Base-by-base conservation (phyloP, 2,888 invertebrate genomes). In the Anagyrus pseudococci region DNA sequence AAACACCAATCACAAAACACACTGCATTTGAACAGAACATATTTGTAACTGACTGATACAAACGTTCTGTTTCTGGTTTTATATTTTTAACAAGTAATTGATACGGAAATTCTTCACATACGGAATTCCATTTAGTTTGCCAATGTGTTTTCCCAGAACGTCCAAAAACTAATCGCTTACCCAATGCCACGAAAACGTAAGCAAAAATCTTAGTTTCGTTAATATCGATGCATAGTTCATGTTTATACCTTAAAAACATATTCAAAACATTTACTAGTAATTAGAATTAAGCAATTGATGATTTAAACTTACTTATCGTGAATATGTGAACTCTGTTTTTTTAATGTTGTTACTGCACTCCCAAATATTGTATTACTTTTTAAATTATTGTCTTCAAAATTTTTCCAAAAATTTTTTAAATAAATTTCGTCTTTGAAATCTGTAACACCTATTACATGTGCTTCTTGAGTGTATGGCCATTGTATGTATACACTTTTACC, bases 401-500 rank as follows among this genome's bases (percentile, higher is more conserved):
- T 43, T 71, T 72, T 4, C 72, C 70, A n/a, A 54, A 53, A 50
- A 50, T 68, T 46, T 66, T 50, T 26, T n/a, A 66, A 48, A 13
- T 40, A 33, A 19, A 59, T 62, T 52, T 66, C 70, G 0, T 48
- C 50, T 59, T 85, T 82, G 49, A 82, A 83, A 71, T 87, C 85
- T 0, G 88, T 87, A n/a, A 92, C 85, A 1, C 86, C 84, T 53
- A 87, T 79, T 3, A 92, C 89, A 73, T 86, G 88, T 20, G 93
- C 94, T 80, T 92, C 91, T 19, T 87, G 85, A 57, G 98, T 85
- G 82, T 97, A 94, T 0, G 98, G 98, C 97, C 97, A 98, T 7
- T 89, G 89, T 4, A 94, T 93, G 84, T 88, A 92, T 1, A 96
- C 86, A 47, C 84, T 83, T 76, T 89, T 87, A 0, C 92, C 93